A percentile compares a stretch with the other conserved stretches of the same genome.
phyloP scores from a whole-genome alignment of 2,797 vertebrate genomes.

The Melanitta fusca region DNA sequence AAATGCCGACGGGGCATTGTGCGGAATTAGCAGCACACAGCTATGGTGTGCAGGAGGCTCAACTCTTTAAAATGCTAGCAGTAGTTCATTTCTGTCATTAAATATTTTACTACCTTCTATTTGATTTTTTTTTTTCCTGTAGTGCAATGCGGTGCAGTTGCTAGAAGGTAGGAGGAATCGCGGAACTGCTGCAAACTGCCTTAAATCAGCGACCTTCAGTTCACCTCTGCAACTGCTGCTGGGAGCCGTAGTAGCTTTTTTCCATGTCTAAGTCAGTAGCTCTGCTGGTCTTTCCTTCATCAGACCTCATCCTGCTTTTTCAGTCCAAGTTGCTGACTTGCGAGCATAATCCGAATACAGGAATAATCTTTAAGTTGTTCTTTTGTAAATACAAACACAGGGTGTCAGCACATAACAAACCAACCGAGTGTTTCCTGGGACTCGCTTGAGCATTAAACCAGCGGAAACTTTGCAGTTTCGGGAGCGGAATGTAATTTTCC shows the following conservation, averaged over 20 bases:
- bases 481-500: not conserved
- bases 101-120: constrained; percentile 50
- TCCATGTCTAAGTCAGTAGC: not conserved
- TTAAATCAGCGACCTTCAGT: constrained; percentile 26
- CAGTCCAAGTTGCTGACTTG: not conserved
- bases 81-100: constrained; percentile 62
- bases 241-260: not conserved
- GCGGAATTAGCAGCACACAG: constrained; percentile 11
- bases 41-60: not conserved
- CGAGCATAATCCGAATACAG: not conserved
- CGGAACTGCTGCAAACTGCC: constrained; percentile 29
- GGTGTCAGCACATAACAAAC: not conserved
- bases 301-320: not conserved
- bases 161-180: constrained; percentile 1
- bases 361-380: not conserved
- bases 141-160: not conserved
- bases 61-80: not conserved
- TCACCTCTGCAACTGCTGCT: constrained; percentile 27
- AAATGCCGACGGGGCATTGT: constrained; percentile 24
- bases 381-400: not conserved
- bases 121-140: constrained; percentile 19
- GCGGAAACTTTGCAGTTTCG: not conserved
- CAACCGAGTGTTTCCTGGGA: not conserved
- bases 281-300: not conserved
- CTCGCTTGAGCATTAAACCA: not conserved